phyloP scores from a whole-genome alignment of 2,888 invertebrate species.

The Eupithecia inturbata region DNA sequence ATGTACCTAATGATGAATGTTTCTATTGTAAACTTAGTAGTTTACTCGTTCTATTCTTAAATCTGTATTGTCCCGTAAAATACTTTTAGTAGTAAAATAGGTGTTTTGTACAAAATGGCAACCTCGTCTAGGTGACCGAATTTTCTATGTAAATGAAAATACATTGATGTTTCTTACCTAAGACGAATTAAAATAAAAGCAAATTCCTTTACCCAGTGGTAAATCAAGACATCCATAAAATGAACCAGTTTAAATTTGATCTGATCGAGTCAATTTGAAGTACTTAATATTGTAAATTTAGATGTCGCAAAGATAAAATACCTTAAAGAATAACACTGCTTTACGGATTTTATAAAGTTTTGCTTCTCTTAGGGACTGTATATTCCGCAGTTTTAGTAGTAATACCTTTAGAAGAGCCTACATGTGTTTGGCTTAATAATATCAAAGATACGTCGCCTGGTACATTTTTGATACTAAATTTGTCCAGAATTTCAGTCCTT shows the following conservation, averaged over 20 bases:
- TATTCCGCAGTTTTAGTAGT: conserved; percentile 70
- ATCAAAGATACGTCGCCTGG: background rate
- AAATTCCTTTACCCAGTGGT: conserved; percentile 45
- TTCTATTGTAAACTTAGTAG: conserved; percentile 79
- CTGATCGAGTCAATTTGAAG: conserved; percentile 42
- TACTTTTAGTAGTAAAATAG: conserved; percentile 67
- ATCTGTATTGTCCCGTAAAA: conserved; percentile 79
- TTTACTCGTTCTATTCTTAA: conserved; percentile 77
- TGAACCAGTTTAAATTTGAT: background rate
- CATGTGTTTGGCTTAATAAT: background rate
- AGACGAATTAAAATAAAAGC: conserved; percentile 54
- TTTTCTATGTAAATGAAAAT: conserved; percentile 69
- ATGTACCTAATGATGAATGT: conserved; percentile 81
- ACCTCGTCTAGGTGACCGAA: conserved; percentile 84
- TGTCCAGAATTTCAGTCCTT: background rate
- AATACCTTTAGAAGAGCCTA: conserved; percentile 67
- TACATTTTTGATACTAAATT: background rate
- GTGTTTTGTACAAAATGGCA: conserved; percentile 80
- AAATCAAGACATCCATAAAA: conserved; percentile 37
- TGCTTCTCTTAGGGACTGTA: conserved; percentile 51
- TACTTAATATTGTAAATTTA: conserved; percentile 54
- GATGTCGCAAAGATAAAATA: conserved; percentile 34
- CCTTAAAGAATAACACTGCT: conserved; percentile 49
- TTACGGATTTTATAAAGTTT: conserved; percentile 56
- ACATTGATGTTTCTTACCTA: conserved; percentile 50